Percentiles rank a stretch among this genome's conserved stretches.
phyloP scores from a whole-genome alignment of 1,140 invertebrate genomes.

The Solenopsis invicta region DNA sequence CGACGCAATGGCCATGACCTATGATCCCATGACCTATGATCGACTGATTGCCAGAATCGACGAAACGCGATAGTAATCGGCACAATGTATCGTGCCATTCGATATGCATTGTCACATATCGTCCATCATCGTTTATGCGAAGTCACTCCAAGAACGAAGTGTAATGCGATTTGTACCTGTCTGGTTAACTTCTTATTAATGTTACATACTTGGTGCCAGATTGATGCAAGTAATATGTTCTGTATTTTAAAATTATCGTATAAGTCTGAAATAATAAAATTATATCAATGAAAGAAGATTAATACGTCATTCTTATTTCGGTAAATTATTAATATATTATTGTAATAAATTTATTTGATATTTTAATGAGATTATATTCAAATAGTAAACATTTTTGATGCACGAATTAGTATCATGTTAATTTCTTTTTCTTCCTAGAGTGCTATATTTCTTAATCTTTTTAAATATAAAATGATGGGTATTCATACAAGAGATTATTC shows the following conservation, averaged over 20 bases:
- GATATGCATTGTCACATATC: background rate
- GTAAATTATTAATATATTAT: background rate
- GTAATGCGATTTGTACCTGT: background rate
- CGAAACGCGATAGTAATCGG: slow-evolving; percentile 30
- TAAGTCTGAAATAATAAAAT: background rate
- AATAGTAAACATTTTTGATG: background rate
- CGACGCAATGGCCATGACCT: slow-evolving; percentile 14
- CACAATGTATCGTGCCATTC: background rate
- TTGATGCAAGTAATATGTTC: background rate
- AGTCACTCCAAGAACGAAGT: slow-evolving; percentile 7
- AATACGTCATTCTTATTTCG: background rate
- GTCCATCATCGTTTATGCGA: slow-evolving; percentile 14
- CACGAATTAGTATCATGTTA: background rate
- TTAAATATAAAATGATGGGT: background rate
- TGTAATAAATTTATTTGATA: background rate
- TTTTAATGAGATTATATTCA: background rate
- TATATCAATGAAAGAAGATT: background rate
- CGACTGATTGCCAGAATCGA: background rate
- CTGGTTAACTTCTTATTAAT: background rate
- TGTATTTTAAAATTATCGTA: background rate
- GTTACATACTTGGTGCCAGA: background rate
- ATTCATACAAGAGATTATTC: background rate
- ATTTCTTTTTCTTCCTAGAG: background rate
- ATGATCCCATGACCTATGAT: slow-evolving; percentile 38
- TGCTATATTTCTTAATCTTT: background rate